Conservation (phyloP, 1,140 invertebrate species). For the Drosophila parabipectinata region DNA sequence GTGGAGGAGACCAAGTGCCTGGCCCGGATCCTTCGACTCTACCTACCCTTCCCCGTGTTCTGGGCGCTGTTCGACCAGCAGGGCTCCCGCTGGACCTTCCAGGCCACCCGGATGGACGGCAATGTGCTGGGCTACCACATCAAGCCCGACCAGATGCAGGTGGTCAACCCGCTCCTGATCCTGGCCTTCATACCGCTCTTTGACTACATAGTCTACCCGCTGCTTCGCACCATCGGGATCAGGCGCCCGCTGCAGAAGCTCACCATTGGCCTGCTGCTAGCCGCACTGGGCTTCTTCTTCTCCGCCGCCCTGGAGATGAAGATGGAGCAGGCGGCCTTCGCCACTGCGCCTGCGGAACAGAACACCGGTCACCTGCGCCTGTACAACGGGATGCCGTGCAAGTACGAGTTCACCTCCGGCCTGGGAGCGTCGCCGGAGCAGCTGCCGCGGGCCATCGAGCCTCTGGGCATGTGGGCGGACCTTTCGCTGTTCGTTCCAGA, state of each 20-base stretch:
- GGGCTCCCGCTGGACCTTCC: conserved; percentile 97
- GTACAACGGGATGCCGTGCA: conserved; percentile 88
- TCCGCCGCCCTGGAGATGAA: conserved; percentile 93
- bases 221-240: conserved; percentile 84
- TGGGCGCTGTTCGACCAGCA: conserved; percentile 94
- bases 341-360: conserved; percentile 84
- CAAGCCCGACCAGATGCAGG: conserved; percentile 96
- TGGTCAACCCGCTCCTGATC: conserved; percentile 94
- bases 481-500: conserved; percentile 21
- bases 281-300: conserved; percentile 92
- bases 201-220: conserved; percentile 89
- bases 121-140: conserved; percentile 88
- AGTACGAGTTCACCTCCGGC: conserved; percentile 55
- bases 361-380: conserved; percentile 88
- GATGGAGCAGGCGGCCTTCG: conserved; percentile 89
- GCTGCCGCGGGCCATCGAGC: conserved; percentile 21
- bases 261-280: conserved; percentile 92
- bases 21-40: conserved; percentile 88
- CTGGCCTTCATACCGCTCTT: conserved; percentile 94
- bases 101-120: conserved; percentile 96
- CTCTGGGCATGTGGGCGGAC: conserved; percentile 65
- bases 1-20: conserved; percentile 89
- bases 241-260: conserved; percentile 90
- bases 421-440: neutral
- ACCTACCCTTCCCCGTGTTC: conserved; percentile 92